Conservation (phyloP, 2,797 vertebrate genomes). For the Parambassis ranga region DNA sequence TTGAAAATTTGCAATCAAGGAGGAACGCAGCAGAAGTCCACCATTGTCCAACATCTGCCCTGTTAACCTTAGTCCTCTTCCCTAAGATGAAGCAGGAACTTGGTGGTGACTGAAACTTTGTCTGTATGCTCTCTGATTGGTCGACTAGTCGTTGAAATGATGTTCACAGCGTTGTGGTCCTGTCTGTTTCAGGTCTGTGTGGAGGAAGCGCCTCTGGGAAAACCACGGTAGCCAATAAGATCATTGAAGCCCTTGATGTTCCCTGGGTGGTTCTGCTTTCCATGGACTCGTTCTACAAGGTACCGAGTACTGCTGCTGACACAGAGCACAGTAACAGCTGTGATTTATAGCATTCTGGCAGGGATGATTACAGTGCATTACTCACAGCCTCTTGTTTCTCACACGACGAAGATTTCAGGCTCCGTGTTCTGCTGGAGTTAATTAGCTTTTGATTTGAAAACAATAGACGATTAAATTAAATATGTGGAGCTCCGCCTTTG, state of each 20-base stretch:
- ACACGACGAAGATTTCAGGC: neutral
- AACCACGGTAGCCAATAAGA: constrained; percentile 91
- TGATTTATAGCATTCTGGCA: neutral
- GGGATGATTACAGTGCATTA: neutral
- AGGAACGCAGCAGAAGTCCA: no score
- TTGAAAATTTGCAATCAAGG: no score
- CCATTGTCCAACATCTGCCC: no score
- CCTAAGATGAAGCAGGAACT: no score
- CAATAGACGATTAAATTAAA: neutral
- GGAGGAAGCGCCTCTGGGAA: constrained; percentile 91
- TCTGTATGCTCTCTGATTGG: no score
- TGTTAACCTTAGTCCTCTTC: no score
- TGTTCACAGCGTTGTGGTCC: neutral
- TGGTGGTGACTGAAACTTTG: no score
- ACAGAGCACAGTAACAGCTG: neutral
- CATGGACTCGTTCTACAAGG: constrained; percentile 96
- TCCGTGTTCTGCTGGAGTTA: neutral
- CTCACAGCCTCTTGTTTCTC: no score
- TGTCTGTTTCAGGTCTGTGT: constrained; percentile 80
- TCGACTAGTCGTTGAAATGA: neutral
- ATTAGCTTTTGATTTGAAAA: constrained; percentile 9
- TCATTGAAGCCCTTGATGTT: constrained; percentile 91
- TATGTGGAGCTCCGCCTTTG: no score
- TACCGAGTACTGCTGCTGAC: constrained; percentile 33
- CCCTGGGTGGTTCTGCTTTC: constrained; percentile 93